Conservation (phyloP, 2,888 invertebrate genomes). For the Halictus quadricinctus region DNA sequence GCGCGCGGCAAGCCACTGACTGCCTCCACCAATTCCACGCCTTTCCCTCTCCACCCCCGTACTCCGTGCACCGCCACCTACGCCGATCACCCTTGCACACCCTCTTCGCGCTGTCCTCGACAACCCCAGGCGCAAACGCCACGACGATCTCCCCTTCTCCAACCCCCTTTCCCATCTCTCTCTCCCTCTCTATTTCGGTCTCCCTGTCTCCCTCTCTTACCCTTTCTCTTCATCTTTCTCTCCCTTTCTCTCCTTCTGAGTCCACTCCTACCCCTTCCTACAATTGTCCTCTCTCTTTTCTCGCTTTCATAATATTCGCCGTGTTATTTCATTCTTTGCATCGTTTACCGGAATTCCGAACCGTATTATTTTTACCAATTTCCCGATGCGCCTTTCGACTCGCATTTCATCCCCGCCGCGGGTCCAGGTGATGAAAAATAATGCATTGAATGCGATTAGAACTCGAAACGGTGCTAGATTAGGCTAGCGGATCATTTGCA, state of each 20-base stretch:
- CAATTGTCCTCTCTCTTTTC: constrained; percentile 14
- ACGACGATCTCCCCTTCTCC: constrained; percentile 59
- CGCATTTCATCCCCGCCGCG: background rate
- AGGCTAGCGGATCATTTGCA: no score
- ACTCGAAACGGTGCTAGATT: background rate
- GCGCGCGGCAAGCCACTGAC: constrained; percentile 81
- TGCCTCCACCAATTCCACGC: constrained; percentile 77
- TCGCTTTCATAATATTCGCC: constrained; percentile 33
- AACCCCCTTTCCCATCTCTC: background rate
- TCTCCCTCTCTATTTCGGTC: background rate
- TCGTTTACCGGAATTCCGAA: constrained; percentile 48
- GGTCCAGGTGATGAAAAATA: background rate
- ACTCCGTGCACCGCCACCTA: constrained; percentile 62
- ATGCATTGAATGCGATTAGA: background rate
- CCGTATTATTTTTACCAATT: constrained; percentile 34
- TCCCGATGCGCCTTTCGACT: background rate
- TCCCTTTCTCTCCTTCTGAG: background rate
- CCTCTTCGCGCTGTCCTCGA: constrained; percentile 71
- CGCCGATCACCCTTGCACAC: constrained; percentile 67
- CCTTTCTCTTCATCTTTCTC: background rate
- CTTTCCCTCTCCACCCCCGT: constrained; percentile 68
- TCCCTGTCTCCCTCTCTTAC: background rate
- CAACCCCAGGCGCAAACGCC: constrained; percentile 80
- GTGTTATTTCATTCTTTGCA: constrained; percentile 48
- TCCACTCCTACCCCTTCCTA: background rate